Percentiles rank a stretch among this genome's conserved stretches.
Conservation (phyloP, 2,113 vertebrate species). For the Pogona vitticeps region DNA sequence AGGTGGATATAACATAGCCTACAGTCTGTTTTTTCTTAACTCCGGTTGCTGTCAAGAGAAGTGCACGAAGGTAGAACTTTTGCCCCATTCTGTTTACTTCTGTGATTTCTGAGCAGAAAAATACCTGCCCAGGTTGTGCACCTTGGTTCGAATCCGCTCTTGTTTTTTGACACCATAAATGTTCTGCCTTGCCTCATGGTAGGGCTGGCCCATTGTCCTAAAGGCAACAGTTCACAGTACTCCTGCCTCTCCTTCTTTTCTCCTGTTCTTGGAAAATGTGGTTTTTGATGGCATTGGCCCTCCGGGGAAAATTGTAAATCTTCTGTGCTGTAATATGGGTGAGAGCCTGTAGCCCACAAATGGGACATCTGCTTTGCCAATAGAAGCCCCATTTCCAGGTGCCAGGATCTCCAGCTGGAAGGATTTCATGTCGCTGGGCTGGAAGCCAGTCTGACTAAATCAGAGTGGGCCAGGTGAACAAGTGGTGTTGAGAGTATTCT, state of each 20-base stretch:
- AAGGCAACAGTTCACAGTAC: background rate
- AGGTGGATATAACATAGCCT: background rate
- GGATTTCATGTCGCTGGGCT: background rate
- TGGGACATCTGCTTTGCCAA: background rate
- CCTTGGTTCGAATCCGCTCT: background rate
- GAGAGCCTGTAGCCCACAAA: too few relatives aligned
- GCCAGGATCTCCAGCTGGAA: background rate
- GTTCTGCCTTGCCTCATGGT: background rate
- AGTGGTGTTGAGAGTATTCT: background rate
- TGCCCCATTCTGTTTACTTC: background rate
- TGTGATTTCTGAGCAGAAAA: background rate
- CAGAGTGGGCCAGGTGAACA: background rate
- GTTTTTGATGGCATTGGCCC: background rate
- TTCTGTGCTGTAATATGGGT: too few relatives aligned
- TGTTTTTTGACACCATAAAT: background rate
- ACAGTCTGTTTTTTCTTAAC: background rate
- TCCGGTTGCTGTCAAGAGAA: background rate
- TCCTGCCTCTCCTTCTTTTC: background rate
- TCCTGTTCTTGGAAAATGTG: background rate
- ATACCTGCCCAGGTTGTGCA: background rate
- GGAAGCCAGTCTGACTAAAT: background rate
- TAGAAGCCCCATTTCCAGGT: background rate
- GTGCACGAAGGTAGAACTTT: too few relatives aligned
- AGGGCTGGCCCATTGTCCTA: background rate
- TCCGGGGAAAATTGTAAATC: background rate